phyloP scores from a whole-genome alignment of 2,113 vertebrate genomes.

The Circaetus cinerascens region DNA sequence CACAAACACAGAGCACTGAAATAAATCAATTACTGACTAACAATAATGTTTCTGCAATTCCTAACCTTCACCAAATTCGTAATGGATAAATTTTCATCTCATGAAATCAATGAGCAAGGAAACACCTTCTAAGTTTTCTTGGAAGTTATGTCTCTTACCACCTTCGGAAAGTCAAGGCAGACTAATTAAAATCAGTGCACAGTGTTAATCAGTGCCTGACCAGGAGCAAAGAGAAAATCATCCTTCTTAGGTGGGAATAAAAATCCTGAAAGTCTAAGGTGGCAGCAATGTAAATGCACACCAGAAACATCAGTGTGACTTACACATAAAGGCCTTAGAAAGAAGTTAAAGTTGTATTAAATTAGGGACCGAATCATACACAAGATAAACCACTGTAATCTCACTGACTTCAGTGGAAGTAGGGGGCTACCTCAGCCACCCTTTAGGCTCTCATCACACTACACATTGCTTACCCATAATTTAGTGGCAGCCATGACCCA shows the following conservation, averaged over 20 bases:
- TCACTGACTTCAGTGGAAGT: neutral
- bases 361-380: neutral
- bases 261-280: neutral
- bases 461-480: neutral
- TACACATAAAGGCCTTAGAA: neutral
- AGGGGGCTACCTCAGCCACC: too few relatives aligned
- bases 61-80: neutral
- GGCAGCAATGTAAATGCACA: neutral
- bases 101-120: neutral
- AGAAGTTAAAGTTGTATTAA: neutral
- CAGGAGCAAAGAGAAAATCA: neutral
- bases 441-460: neutral
- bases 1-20: neutral
- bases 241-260: neutral
- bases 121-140: neutral
- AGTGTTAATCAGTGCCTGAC: neutral
- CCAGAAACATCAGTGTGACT: neutral
- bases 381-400: neutral
- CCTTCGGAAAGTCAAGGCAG: neutral
- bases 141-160: neutral
- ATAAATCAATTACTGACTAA: constrained; percentile 1
- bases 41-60: neutral
- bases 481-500: neutral
- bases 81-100: neutral
- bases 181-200: neutral